Conservation (phyloP, 64 coral and sea anemone species). For the Trachythela sp. region DNA sequence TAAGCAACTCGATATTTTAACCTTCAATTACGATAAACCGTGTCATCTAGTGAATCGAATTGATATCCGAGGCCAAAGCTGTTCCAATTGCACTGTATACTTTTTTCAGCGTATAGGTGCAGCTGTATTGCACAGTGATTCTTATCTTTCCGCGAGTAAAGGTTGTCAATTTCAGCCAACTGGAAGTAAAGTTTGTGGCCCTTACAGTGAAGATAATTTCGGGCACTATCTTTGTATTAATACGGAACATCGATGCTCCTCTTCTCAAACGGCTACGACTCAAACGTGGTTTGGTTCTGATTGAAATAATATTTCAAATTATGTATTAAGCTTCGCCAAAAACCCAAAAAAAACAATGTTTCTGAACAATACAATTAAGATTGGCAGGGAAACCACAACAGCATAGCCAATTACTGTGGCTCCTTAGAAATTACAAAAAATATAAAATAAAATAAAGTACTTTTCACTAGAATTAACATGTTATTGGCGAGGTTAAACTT, state of each 20-base stretch:
- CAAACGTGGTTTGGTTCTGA: slow-evolving; percentile 22
- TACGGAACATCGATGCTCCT: not conserved
- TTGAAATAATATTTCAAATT: not conserved
- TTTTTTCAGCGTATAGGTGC: not conserved
- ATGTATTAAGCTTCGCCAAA: no score
- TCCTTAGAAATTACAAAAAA: no score
- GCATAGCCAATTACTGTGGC: no score
- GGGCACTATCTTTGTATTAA: slow-evolving; percentile 23
- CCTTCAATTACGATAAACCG: not conserved
- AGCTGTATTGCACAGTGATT: slow-evolving; percentile 1
- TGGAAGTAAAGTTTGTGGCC: not conserved
- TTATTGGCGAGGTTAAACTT: no score
- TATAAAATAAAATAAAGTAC: no score
- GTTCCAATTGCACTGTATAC: not conserved
- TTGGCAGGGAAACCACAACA: no score
- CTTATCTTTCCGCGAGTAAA: not conserved
- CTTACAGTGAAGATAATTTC: slow-evolving; percentile 9
- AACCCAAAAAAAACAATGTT: no score
- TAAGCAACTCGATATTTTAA: not conserved
- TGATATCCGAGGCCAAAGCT: slow-evolving; percentile 24
- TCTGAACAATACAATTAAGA: no score
- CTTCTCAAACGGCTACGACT: not conserved
- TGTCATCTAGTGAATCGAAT: not conserved
- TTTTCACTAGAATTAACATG: no score
- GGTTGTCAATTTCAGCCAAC: not conserved